phyloP scores from a whole-genome alignment of 2,888 invertebrate genomes.

The Lacanobia wlatinum region DNA sequence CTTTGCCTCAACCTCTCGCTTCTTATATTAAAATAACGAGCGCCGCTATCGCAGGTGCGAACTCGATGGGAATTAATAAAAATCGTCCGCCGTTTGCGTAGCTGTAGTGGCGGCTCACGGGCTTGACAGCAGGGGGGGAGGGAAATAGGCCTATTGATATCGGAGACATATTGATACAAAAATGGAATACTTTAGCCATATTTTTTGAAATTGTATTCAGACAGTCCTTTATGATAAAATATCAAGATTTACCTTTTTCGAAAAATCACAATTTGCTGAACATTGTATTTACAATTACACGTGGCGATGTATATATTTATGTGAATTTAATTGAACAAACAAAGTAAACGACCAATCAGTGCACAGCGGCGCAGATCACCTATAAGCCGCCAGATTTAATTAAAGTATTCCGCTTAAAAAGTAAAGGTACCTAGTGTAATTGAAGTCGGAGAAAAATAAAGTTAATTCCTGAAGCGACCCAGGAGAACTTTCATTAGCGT shows the following conservation, averaged over 20 bases:
- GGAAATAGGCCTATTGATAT: constrained; percentile 57
- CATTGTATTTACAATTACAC: constrained; percentile 10
- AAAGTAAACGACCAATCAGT: constrained; percentile 64
- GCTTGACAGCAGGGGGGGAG: constrained; percentile 31
- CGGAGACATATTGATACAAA: constrained; percentile 43
- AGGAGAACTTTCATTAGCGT: constrained; percentile 87
- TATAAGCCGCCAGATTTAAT: constrained; percentile 83
- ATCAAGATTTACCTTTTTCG: constrained; percentile 23
- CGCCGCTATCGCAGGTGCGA: constrained; percentile 82
- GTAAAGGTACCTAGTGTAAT: constrained; percentile 81
- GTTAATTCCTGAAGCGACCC: constrained; percentile 83
- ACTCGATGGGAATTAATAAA: constrained; percentile 82
- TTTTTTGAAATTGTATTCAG: constrained; percentile 20
- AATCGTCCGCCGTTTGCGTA: constrained; percentile 71
- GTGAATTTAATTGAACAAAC: constrained; percentile 68
- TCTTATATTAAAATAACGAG: constrained; percentile 88
- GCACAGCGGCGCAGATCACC: constrained; percentile 66
- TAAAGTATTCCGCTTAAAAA: constrained; percentile 83
- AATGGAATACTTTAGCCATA: constrained; percentile 28
- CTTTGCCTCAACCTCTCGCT: constrained; percentile 86
- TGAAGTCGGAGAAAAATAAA: constrained; percentile 83
- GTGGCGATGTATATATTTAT: constrained; percentile 11
- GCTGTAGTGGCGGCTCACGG: constrained; percentile 53
- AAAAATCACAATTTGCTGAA: constrained; percentile 9
- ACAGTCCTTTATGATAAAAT: constrained; percentile 28